A percentile compares a stretch with the other conserved stretches of the same genome.
Evolutionary conservation across 2,113 vertebrate genomes (phyloP).

Genomic region (Saguinus imperator): DNA sequence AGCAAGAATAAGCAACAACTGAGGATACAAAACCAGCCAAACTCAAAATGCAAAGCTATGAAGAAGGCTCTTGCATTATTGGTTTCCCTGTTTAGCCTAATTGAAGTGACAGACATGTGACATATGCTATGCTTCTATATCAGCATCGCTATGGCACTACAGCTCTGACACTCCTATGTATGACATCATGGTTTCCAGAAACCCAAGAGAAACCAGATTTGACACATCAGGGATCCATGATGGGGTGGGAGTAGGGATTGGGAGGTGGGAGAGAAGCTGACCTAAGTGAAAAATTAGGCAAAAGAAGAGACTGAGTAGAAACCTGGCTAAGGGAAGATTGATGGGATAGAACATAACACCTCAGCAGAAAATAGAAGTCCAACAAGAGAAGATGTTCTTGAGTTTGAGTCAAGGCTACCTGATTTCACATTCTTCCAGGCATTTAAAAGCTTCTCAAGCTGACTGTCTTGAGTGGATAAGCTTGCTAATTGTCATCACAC

Average conservation of each 20-base stretch:
- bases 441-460: not conserved
- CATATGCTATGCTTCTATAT: not conserved
- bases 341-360: not conserved
- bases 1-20: not conserved
- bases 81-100: slow-evolving; percentile 21
- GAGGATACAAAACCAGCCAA: slow-evolving; percentile 29
- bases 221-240: not conserved
- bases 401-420: slow-evolving; percentile 7
- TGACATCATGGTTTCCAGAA: slow-evolving; percentile 38
- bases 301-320: not conserved
- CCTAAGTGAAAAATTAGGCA: not conserved
- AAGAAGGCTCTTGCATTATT: not conserved
- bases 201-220: slow-evolving; percentile 51
- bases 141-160: not conserved
- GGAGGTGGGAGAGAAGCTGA: not conserved
- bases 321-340: not conserved
- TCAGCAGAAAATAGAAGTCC: slow-evolving; percentile 20
- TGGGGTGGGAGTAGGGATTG: fast-evolving
- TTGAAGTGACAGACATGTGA: not conserved
- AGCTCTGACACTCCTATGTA: not conserved
- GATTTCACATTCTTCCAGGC: slow-evolving; percentile 26
- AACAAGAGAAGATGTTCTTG: slow-evolving; percentile 15
- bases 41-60: slow-evolving; percentile 6
- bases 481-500: not conserved
- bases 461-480: not conserved